Percentiles rank a stretch among this genome's conserved stretches.
These are phyloP conservation scores for Andrena minutula DNA, from an alignment of 2,888 invertebrate species.

Conservation along the genomic window DNA sequence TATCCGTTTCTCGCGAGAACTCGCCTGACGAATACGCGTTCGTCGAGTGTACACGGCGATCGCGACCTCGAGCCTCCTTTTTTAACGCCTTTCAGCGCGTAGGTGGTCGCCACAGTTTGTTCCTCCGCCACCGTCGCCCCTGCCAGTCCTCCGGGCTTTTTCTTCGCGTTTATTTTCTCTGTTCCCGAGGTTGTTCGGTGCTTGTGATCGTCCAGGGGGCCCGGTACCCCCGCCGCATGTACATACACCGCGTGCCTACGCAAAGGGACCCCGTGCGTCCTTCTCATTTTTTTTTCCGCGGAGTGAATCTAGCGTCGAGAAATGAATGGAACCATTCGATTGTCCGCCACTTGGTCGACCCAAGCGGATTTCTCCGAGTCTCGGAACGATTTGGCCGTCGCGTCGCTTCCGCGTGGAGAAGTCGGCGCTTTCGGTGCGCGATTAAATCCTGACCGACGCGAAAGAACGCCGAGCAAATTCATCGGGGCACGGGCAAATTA, in stretches of 20 bases:
- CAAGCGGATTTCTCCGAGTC: neutral
- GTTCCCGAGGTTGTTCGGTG: constrained; percentile 37
- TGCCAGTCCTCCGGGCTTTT: constrained; percentile 22
- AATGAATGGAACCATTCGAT: neutral
- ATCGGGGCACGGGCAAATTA: constrained; percentile 19
- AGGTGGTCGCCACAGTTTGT: constrained; percentile 59
- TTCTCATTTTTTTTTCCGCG: constrained; percentile 7
- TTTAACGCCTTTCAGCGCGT: constrained; percentile 50
- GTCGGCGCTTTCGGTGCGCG: neutral
- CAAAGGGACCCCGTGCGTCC: constrained; percentile 28
- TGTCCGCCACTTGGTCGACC: constrained; percentile 4
- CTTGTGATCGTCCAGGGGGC: constrained; percentile 43
- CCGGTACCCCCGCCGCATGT: constrained; percentile 14
- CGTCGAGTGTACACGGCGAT: constrained; percentile 5
- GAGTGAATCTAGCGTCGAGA: constrained; percentile 22
- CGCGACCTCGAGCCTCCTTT: constrained; percentile 36
- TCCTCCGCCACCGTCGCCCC: constrained; percentile 8
- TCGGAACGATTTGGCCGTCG: neutral
- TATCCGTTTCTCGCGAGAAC: neutral
- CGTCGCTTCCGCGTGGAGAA: neutral
- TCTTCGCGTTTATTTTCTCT: constrained; percentile 36
- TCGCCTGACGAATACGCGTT: constrained; percentile 10
- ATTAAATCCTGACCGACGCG: neutral
- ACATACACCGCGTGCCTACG: constrained; percentile 48
- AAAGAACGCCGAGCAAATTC: constrained; percentile 17